phyloP scores from a whole-genome alignment of 2,113 vertebrate genomes.

The Baryphthengus martii region DNA sequence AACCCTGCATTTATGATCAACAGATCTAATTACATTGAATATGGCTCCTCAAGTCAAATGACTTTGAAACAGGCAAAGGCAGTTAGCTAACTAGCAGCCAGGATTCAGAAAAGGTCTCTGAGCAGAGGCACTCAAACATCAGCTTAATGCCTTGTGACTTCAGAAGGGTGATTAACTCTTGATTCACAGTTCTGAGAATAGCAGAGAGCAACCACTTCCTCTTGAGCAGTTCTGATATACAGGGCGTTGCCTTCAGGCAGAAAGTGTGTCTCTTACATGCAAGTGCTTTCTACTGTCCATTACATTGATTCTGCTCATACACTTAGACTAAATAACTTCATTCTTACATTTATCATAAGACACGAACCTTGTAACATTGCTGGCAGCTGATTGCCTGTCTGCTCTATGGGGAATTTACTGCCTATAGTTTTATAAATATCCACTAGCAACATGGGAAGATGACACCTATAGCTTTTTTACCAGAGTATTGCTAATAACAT shows the following conservation, averaged over 20 bases:
- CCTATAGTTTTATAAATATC: background rate
- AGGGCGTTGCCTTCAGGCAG: background rate
- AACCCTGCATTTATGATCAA: background rate
- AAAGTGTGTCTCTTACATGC: background rate
- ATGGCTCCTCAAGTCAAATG: background rate
- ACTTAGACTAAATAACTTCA: background rate
- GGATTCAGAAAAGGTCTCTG: background rate
- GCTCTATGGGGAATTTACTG: background rate
- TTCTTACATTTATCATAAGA: background rate
- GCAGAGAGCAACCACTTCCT: conserved; percentile 23
- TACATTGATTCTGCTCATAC: background rate
- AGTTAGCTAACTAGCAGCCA: background rate
- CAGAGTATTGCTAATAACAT: background rate
- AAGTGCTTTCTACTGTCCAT: background rate
- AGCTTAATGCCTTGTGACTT: conserved; percentile 19
- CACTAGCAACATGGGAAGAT: background rate
- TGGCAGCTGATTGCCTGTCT: background rate
- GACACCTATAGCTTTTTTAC: background rate
- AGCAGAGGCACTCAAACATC: background rate
- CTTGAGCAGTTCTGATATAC: background rate
- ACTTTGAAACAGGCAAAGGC: background rate
- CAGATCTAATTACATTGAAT: background rate
- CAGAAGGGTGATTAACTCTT: background rate
- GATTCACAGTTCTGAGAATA: background rate
- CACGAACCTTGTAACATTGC: background rate